Evolutionary conservation across 2,888 invertebrate species (phyloP), one percentile per base, ranked within the genome.

Genomic region (Ischnus inquisitorius): DNA sequence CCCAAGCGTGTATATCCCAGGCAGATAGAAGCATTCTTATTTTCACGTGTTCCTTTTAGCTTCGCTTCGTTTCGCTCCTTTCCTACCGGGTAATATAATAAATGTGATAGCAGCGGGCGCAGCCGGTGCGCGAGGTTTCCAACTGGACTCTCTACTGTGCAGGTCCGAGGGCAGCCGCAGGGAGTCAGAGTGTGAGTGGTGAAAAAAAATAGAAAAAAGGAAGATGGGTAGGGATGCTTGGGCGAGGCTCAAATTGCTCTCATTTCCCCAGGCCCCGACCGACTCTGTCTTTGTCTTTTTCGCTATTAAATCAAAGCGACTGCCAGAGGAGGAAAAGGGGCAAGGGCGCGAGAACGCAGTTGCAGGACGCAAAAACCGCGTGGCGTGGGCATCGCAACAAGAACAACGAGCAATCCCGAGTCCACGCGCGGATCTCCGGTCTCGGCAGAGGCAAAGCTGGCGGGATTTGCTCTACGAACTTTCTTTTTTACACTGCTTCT

Each of bases 291-390:
- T 79, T 79, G 82, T 82, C 68, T 78, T 65, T 72, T 80, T 64
- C 82, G 87, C 88, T 88, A 89, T 90, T 89, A 89, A 90, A 90
- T 90, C 88, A 89, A 88, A 88, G 86, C 85, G 60, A 64, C 62
- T 28, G 79, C 62, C 81, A 64, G 67, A 84, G 78, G 69, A 84
- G 86, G 85, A 86, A 85, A 87, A 83, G 81, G 81, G 86, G 79
- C 82, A 60, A 65, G 79, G 69, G 85, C 78, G 84, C 79, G 84
- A 87, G 82, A 86, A 77, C 86, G 85, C 79, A 69, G 83, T 62
- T 72, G 57, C 34, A 51, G 4, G 57, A 22, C 3, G 62, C 72
- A 71, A 39, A 69, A 83, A 74, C 62, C 54, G 12, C 57, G 16
- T 72, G 39, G 74, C 65, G 71, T 39, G 72, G 65, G 43, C 65